Evolutionary conservation across 2,888 invertebrate genomes (phyloP), one percentile per base, ranked within the genome.

Genomic region (Pseudoips prasinana): DNA sequence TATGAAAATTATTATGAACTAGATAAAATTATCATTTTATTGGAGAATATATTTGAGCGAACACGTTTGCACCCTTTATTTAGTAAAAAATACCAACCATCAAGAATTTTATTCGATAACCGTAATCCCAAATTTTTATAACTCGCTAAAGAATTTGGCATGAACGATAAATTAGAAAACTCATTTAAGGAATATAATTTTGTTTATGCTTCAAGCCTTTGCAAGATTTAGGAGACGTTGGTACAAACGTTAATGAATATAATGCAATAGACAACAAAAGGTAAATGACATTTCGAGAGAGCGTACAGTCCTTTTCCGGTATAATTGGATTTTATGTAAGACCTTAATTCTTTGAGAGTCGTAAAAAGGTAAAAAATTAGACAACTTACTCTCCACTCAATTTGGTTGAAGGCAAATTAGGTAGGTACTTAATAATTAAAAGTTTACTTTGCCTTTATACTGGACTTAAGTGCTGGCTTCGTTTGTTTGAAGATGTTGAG

Each of bases 261-360:
- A 62, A 68, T 47, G 29, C 50, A 61, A 66, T 62, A 64, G 58
- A 58, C 39, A 57, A 63, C 49, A 46, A 62, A 60, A 56, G 51
- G 49, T 43, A 46, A 57, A 61, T 58, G 40, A 48, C 33, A 52
- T 58, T 58, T 33, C 17, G 24, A 36, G 45, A 41, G 22, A 30
- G 20, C 53, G 40, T 25, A 33, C 35, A 58, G 32, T 40, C 29
- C 26, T 10, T 44, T 44, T 27, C 24, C 9, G 22, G 8, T 29
- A 23, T 58, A 58, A 56, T 55, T 55, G 32, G 27, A 48, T 56
- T 44, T 37, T 41, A 30, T 7, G 22, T 30, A 24, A 31, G 17
- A 28, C 31, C 30, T 30, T 45, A 50, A 39, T 43, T 40, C 40
- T 39, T 23, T 19, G 24, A 26, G 11, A 29, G 25, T 27, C 33